Percentiles rank a stretch among this genome's conserved stretches.
Evolutionary conservation across 2,113 vertebrate genomes (phyloP).

Genomic region (Zootoca vivipara): DNA sequence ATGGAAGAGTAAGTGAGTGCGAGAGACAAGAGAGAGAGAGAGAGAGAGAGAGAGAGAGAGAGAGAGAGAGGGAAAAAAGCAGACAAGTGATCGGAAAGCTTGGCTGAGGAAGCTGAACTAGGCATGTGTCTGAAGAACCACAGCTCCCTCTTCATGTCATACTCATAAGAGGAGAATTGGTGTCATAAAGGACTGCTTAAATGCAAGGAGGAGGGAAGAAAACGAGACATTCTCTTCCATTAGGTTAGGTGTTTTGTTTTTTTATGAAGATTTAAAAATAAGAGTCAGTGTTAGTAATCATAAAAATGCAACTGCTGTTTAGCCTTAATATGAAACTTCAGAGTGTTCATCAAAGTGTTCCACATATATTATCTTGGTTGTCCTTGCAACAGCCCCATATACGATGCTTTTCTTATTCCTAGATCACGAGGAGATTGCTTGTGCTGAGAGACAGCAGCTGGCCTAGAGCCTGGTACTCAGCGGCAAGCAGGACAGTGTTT

Average conservation of each 20-base stretch:
- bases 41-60: constrained; percentile 57
- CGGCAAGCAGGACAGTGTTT: not conserved
- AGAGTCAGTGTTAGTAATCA: not conserved
- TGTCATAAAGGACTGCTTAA: constrained; percentile 58
- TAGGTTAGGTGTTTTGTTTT: constrained; percentile 50
- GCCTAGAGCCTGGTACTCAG: too few relatives aligned
- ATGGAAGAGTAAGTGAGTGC: constrained; percentile 50
- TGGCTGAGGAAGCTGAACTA: constrained; percentile 70
- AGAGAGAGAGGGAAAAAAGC: constrained; percentile 53
- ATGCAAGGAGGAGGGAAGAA: constrained; percentile 31
- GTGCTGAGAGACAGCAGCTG: not conserved
- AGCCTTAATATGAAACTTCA: not conserved
- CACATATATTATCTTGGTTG: not conserved
- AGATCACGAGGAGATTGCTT: not conserved
- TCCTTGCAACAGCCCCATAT: not conserved
- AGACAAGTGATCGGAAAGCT: constrained; percentile 69
- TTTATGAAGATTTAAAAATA: not conserved
- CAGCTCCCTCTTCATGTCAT: constrained; percentile 97
- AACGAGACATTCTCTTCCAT: constrained; percentile 1
- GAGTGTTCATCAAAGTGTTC: not conserved
- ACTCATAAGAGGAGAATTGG: constrained; percentile 78
- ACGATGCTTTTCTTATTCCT: not conserved
- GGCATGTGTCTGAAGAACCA: constrained; percentile 84
- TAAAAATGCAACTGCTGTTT: not conserved
- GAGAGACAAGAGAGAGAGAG: constrained; percentile 25